Base-by-base conservation (phyloP, 37 sponge, comb jelly and placozoan species). In the Mnemiopsis leidyi region DNA sequence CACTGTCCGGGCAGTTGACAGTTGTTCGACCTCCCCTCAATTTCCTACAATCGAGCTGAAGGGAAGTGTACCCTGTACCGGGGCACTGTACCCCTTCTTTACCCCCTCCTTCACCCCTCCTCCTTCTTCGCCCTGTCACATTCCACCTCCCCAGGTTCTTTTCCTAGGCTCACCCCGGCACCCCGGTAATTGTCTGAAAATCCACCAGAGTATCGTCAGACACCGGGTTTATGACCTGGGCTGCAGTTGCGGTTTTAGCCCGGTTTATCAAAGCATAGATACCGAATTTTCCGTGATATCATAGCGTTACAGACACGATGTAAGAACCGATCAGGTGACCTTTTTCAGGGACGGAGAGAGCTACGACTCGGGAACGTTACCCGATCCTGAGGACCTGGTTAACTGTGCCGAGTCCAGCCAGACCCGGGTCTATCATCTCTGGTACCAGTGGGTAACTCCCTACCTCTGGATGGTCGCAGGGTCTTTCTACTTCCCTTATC, bases 401-500 rank as follows among this genome's bases (percentile, higher is more conserved):
- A 29, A n/a, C 30, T 71, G 75, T 28, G 30, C 21, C n/a, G 75
- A 71, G 21, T 29, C 5, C 5, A 71, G 3, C 20, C 30, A 71
- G 30, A 71, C 75, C 30, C 25, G 30, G 3, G 75, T 71, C 25
- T 71, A 23, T 25, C 75, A 71, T 25, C 30, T 71, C n/a, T 71
- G 75, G 75, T 71, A 71, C 30, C 75, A 71, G 30, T 71, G 75
- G 75, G 30, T 71, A 23, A 71, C 75, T 18, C 75, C 75, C 3
- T 71, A 71, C 20, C 75, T 71, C 3, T 71, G 75, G 75, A 29
- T 71, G 75, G 75, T 71, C 3, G 75, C 75, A 2, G 75, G 75
- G 30, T n/a, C 75, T 25, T 71, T 29, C 75, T 71, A 71, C 75
- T 71, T 71, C 75, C 75, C 75, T 71, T 71, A 71, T 71, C 75